Percentiles rank a stretch among this genome's conserved stretches.
phyloP scores from a whole-genome alignment of 2,113 vertebrate species.

The Spheniscus mendiculus region DNA sequence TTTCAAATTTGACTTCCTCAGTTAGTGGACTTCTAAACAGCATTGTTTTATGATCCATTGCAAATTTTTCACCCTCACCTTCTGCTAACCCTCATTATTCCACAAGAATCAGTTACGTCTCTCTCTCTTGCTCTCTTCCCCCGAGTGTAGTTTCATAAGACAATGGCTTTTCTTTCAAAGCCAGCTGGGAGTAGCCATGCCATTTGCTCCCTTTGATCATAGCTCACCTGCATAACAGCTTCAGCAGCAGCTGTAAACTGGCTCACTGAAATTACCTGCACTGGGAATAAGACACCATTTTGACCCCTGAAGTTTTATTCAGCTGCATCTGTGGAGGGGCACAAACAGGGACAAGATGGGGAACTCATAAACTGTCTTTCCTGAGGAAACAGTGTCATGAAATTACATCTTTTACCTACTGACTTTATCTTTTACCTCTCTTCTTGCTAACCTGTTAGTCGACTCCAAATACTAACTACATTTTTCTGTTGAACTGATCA shows the following conservation, averaged over 20 bases:
- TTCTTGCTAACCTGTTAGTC: not conserved
- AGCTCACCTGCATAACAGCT: constrained; percentile 38
- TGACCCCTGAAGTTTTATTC: not conserved
- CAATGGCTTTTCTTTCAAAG: constrained; percentile 31
- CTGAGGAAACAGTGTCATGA: not conserved
- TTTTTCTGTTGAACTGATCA: not conserved
- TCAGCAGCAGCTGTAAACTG: constrained; percentile 36
- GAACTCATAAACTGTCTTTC: not conserved
- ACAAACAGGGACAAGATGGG: not conserved
- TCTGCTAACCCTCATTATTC: not conserved
- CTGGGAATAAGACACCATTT: constrained; percentile 21
- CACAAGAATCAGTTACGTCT: not conserved
- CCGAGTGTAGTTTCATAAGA: not conserved
- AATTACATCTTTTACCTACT: constrained; percentile 23
- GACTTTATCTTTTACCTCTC: not conserved
- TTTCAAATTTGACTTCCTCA: not conserved
- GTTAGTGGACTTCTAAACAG: not conserved
- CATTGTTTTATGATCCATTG: not conserved
- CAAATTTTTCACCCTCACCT: not conserved
- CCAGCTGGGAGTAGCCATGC: not conserved
- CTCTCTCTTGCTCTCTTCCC: not conserved
- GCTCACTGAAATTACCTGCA: not conserved
- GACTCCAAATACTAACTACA: not conserved
- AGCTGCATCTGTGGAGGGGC: not conserved
- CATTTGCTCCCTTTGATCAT: constrained; percentile 35